phyloP scores from a whole-genome alignment of 64 coral and sea anemone species.

The Dendrophyllia cribrosa region DNA sequence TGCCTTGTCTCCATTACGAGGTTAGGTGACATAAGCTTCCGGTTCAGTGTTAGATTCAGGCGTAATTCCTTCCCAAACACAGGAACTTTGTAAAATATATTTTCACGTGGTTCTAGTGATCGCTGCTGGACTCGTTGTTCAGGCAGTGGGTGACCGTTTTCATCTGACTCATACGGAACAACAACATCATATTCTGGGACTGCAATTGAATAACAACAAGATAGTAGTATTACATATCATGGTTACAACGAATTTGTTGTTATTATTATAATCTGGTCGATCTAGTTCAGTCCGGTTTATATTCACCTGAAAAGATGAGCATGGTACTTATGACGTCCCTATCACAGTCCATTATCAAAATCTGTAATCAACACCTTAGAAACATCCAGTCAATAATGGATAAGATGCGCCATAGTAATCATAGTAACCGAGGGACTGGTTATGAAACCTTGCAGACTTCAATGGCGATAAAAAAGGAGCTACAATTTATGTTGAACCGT shows the following conservation, averaged over 20 bases:
- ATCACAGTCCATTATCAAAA: too few relatives aligned
- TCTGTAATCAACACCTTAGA: too few relatives aligned
- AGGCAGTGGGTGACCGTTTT: background rate
- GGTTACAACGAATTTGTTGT: background rate
- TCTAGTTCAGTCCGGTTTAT: too few relatives aligned
- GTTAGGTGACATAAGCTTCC: conserved; percentile 19
- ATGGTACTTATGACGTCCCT: too few relatives aligned
- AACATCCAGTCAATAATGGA: too few relatives aligned
- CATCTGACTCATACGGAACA: background rate
- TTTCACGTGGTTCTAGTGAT: background rate
- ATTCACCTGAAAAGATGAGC: too few relatives aligned
- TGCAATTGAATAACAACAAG: background rate
- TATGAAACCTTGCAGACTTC: too few relatives aligned
- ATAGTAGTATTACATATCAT: background rate
- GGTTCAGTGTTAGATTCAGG: conserved; percentile 9
- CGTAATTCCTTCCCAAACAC: conserved; percentile 17
- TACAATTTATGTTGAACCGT: too few relatives aligned
- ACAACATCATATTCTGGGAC: conserved; percentile 43
- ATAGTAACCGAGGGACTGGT: too few relatives aligned
- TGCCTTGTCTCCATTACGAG: background rate
- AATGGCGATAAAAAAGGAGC: too few relatives aligned
- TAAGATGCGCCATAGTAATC: too few relatives aligned
- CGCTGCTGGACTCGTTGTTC: background rate
- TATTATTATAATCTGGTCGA: background rate
- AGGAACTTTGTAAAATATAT: background rate